phyloP scores from a whole-genome alignment of 1,140 invertebrate species.

The Orchesella cincta region DNA sequence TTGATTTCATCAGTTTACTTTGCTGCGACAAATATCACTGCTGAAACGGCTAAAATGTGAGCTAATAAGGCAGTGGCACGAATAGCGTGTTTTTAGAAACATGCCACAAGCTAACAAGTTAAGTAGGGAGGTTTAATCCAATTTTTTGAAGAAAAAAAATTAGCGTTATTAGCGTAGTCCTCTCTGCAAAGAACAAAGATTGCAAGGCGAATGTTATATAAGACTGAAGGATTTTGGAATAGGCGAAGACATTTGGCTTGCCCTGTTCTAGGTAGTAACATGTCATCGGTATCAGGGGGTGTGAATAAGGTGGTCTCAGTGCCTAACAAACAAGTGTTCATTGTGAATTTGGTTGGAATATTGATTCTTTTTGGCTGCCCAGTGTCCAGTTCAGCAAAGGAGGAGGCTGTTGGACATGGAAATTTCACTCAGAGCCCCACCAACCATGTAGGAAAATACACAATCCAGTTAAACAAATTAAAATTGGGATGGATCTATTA shows the following conservation, averaged over 20 bases:
- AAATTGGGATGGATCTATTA: neutral
- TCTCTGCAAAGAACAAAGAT: too few relatives aligned
- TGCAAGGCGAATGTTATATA: too few relatives aligned
- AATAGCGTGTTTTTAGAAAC: too few relatives aligned
- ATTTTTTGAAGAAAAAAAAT: too few relatives aligned
- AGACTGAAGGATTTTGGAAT: neutral
- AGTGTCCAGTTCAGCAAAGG: neutral
- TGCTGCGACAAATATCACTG: neutral
- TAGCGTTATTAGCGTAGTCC: too few relatives aligned
- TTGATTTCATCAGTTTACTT: constrained; percentile 6
- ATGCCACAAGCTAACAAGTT: too few relatives aligned
- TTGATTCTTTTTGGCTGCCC: neutral
- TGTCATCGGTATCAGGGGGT: neutral
- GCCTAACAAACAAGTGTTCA: neutral
- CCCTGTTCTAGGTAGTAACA: neutral
- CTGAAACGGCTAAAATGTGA: too few relatives aligned
- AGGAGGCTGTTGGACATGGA: neutral
- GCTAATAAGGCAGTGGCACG: neutral
- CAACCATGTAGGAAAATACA: neutral
- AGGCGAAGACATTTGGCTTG: neutral
- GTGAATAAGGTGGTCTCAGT: neutral
- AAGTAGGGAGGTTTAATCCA: too few relatives aligned
- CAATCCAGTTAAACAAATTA: neutral
- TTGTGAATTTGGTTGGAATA: neutral
- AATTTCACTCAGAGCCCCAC: neutral